Base-by-base conservation (phyloP, 2,888 invertebrate species). In the Iselma pallidipennis region DNA sequence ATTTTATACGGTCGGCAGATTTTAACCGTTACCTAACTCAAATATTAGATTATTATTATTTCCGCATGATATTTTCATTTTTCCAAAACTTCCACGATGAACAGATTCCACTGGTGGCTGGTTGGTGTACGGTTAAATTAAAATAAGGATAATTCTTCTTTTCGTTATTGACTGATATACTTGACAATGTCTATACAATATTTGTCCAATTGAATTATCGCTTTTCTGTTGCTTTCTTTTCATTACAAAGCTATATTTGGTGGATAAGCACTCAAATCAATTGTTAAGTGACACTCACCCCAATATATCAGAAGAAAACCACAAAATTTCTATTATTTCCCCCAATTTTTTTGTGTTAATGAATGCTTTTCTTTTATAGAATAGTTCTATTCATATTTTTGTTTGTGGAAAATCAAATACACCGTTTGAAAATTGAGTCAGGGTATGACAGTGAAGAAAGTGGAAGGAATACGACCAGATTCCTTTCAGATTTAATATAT, bases 31-130 rank as follows among this genome's bases (percentile, higher is more conserved):
- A 66, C 26, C 56, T 19, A 66, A 67, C 67, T 65, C n/a, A n/a
- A 65, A 71, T 73, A 76, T 80, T 75, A 71, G 74, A 78, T 80
- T 80, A 80, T 77, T 75, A 71, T 76, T 78, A 80, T 78, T 80
- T 80, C 79, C 80, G 78, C 79, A 74, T 73, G 72, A 76, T 70
- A 73, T 76, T 77, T 76, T 76, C 73, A 72, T 70, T 72, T 73
- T 63, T 54, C 3, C 19, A 5, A 21, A 21, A 51, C 31, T 51
- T 51, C 29, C 19, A 16, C 12, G 4, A n/a, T n/a, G 3, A 51
- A 29, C 9, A 28, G 29, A 21, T 25, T 16, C 16, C 50, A n/a
- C n/a, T n/a, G n/a, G n/a, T n/a, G n/a, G n/a, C n/a, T n/a, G n/a
- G n/a, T n/a, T n/a, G n/a, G n/a, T n/a, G n/a, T n/a, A n/a, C n/a